Percentiles rank a stretch among this genome's conserved stretches.
Evolutionary conservation across 30 jellyfish, hydroid and myxozoan species (phyloP).

Genomic region (Nemopilema nomurai): DNA sequence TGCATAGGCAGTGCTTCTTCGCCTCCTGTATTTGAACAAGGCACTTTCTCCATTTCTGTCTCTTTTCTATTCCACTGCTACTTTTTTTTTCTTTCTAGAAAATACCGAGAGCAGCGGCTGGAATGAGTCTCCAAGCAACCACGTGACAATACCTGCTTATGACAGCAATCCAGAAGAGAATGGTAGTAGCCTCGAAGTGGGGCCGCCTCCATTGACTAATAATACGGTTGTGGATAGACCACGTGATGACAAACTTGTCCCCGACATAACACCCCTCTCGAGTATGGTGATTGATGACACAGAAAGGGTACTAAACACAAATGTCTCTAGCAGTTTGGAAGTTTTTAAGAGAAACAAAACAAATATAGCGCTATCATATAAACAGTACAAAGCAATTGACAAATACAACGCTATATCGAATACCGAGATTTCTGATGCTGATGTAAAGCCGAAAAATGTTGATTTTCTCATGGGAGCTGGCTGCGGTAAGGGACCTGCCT

Average conservation of each 20-base stretch:
- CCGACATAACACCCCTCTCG: neutral
- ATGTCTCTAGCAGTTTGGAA: neutral
- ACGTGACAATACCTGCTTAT: neutral
- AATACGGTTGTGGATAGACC: neutral
- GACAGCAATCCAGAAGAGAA: neutral
- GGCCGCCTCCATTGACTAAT: neutral
- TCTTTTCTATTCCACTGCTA: neutral
- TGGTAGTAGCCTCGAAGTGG: neutral
- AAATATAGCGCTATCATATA: too few relatives aligned
- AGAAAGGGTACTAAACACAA: neutral
- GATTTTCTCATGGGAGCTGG: neutral
- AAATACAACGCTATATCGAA: neutral
- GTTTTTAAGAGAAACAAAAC: neutral
- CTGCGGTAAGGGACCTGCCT: neutral
- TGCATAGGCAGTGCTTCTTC: too few relatives aligned
- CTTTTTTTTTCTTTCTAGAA: neutral
- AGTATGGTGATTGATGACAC: neutral
- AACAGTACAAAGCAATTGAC: neutral
- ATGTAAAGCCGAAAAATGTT: neutral
- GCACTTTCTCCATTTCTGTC: neutral
- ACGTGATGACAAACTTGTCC: neutral
- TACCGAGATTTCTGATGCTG: neutral
- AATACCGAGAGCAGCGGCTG: neutral
- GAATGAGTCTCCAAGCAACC: neutral
- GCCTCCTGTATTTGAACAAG: too few relatives aligned